phyloP scores from a whole-genome alignment of 2,797 vertebrate genomes.

The Liparis tanakae region DNA sequence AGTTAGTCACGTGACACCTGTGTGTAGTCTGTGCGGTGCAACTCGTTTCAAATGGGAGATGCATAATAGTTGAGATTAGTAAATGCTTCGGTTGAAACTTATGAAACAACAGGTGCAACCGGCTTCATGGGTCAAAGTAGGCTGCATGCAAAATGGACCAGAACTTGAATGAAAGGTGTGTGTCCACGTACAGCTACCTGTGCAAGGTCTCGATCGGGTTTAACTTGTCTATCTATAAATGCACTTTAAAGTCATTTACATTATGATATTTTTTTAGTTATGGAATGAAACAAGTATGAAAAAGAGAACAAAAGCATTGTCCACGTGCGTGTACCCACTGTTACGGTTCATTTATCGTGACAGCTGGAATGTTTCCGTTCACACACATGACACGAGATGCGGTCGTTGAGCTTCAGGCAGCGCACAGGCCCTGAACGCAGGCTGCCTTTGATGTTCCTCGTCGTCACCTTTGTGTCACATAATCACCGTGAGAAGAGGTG shows the following conservation, averaged over 20 bases:
- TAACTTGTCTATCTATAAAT: neutral
- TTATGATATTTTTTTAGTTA: neutral
- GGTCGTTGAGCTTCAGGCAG: neutral
- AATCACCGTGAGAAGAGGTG: neutral
- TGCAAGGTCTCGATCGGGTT: neutral
- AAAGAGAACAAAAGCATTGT: neutral
- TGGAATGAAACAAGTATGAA: too few relatives aligned
- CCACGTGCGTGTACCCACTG: neutral
- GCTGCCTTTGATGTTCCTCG: neutral
- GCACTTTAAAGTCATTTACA: neutral
- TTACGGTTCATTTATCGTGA: neutral
- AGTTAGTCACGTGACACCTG: too few relatives aligned
- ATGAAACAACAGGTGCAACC: neutral
- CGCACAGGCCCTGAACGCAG: slow-evolving; percentile 1
- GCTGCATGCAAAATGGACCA: too few relatives aligned
- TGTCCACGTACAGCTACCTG: neutral
- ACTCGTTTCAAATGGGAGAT: too few relatives aligned
- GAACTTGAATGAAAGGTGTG: neutral
- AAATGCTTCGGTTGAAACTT: too few relatives aligned
- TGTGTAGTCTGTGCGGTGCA: too few relatives aligned
- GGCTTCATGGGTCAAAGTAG: too few relatives aligned
- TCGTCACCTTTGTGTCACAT: neutral
- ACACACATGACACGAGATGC: neutral
- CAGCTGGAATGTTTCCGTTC: slow-evolving; percentile 15
- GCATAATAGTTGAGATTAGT: too few relatives aligned